phyloP scores from a whole-genome alignment of 2,797 vertebrate species.

The Tokudaia muenninki region DNA sequence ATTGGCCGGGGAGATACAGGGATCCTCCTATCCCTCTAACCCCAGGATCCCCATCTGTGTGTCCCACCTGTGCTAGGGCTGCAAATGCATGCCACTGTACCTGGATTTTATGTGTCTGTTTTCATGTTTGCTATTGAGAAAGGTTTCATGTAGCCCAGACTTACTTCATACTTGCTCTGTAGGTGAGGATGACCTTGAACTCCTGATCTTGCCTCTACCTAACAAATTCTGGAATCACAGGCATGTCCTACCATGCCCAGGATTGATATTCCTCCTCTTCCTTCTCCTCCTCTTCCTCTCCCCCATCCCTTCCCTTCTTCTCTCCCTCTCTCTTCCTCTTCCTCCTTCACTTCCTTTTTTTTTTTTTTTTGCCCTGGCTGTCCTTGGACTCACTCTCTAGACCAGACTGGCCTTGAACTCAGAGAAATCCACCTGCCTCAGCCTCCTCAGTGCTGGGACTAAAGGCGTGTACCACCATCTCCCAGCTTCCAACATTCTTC shows the following conservation, averaged over 20 bases:
- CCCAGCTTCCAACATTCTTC: background rate
- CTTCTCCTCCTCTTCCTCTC: no score
- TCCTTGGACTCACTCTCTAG: background rate
- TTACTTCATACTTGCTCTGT: background rate
- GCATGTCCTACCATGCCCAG: background rate
- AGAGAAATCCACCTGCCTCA: background rate
- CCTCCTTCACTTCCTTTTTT: no score
- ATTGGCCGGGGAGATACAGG: background rate
- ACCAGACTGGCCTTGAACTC: background rate
- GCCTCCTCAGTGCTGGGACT: background rate
- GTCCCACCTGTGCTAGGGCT: background rate
- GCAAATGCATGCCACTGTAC: background rate
- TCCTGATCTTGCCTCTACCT: background rate
- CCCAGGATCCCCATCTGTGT: background rate
- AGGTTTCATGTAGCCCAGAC: background rate
- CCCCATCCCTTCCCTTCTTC: no score
- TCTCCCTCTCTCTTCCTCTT: no score
- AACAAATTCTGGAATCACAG: background rate
- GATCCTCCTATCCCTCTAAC: background rate
- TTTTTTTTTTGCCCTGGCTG: fast-evolving
- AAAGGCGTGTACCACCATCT: background rate
- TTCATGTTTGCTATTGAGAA: background rate
- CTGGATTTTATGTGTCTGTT: background rate
- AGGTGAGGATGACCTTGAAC: background rate
- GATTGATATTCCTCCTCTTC: background rate